Evolutionary conservation across 2,113 vertebrate genomes (phyloP), one percentile per base, ranked within the genome.

Genomic region (Oreochromis tanganicae): DNA sequence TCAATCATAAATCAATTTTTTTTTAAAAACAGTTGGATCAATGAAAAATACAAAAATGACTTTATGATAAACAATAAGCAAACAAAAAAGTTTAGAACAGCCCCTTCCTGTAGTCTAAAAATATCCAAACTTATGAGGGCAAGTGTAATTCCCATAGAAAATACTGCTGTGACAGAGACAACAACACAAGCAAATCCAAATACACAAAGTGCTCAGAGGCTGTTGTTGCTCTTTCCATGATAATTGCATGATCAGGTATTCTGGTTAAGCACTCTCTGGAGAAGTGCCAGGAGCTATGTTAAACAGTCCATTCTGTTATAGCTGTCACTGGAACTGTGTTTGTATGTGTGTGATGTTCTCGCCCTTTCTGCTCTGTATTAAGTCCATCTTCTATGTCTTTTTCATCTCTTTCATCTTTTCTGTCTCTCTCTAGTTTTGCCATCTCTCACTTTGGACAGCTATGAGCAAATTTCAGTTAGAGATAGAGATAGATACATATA

Each of bases 191-290:
- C 46, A 24, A 61, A 82, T 46, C 61, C 48, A 85, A 10, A 83
- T 61, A 57, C 10, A 24, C 16, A 82, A 4, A 79, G 11, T 27
- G 61, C 75, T 92, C 80, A 41, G 73, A 84, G 91, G 93, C 81
- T 85, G 52, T 85, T 89, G 84, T 84, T 91, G 91, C 82, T 89
- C 88, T 89, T 91, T 92, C 87, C 88, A 92, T 94, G 92, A 88
- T 87, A 90, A 93, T 89, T 87, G 88, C 29, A n/a, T 89, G 87
- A 92, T 91, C 89, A 91, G 84, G 90, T 93, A 88, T 94, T 93
- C 92, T 83, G 91, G 48, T 88, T 88, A 87, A 90, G 90, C 81
- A 82, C 90, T 92, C 91, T 95, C 89, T 85, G 75, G 91, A 92
- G 91, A 87, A 87, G 50, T 38, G 86, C 82, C 81, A 87, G 80